These are phyloP conservation scores for Pseudolaguvia tuberculata DNA, from an alignment of 2,113 vertebrate genomes.

Conservation along the genomic window DNA sequence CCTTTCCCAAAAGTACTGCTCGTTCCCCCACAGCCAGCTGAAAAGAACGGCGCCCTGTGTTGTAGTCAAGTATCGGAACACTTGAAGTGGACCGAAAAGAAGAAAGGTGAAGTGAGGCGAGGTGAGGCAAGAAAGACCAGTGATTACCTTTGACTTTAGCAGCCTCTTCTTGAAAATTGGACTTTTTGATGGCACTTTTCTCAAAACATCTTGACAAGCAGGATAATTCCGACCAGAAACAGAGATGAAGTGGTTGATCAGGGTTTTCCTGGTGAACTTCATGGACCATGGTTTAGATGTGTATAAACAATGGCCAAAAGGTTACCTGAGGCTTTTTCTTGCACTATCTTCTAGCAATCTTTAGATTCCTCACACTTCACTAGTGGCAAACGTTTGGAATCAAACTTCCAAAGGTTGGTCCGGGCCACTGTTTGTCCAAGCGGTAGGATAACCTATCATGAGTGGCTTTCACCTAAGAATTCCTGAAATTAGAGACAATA, in stretches of 20 bases:
- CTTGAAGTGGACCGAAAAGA: conserved; percentile 51
- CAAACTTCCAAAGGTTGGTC: neutral
- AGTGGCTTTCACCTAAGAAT: neutral
- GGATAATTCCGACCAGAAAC: conserved; percentile 31
- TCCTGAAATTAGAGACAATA: neutral
- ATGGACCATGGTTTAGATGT: conserved; percentile 26
- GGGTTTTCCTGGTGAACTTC: conserved; percentile 22
- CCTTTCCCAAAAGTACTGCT: conserved; percentile 58
- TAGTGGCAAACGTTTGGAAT: neutral
- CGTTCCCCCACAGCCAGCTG: conserved; percentile 53
- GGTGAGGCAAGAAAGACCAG: conserved; percentile 57
- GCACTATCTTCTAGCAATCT: conserved; percentile 16
- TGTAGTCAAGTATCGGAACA: conserved; percentile 65
- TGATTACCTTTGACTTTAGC: conserved; percentile 50
- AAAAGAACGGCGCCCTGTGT: conserved; percentile 63
- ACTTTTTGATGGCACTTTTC: conserved; percentile 52
- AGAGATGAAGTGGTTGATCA: conserved; percentile 28
- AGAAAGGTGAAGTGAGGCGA: conserved; percentile 52
- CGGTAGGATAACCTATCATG: neutral
- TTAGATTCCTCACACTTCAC: neutral
- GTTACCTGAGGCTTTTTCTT: conserved; percentile 23
- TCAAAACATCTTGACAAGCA: conserved; percentile 53
- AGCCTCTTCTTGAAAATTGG: conserved; percentile 54
- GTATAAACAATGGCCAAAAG: neutral
- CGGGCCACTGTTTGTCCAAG: neutral